Base-by-base conservation (phyloP, 2,888 invertebrate genomes). In the Actias luna region DNA sequence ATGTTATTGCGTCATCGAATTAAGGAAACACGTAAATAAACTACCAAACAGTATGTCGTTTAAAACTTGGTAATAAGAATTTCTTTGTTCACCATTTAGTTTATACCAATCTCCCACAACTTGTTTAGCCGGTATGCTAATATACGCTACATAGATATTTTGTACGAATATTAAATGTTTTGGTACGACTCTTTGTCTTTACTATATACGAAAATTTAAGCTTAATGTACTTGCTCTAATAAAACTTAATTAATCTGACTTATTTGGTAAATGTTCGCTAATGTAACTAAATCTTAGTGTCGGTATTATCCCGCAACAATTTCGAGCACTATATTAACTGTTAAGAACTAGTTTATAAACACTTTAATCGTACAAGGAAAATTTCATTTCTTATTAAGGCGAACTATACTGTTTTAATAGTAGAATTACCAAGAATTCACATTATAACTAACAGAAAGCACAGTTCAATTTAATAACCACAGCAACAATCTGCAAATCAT, bases 11-110 rank as follows among this genome's bases (percentile, higher is more conserved):
- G 55, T 55, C 55, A 55, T 29, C n/a, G 55, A 55, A 29, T 55
- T n/a, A 29, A 55, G 55, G 29, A 29, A 55, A 55, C 3, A 29
- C 55, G 29, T 29, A 55, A n/a, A 55, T 3, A 55, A n/a, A 55
- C 4, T 27, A 29, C 27, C 29, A 55, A 29, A 29, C 55, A 29
- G n/a, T 16, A 55, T 29, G 55, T 14, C 55, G 55, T 27, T n/a
- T 52, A 55, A 55, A 5, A n/a, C 55, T 55, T 55, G 29, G 27
- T n/a, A 29, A 55, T 55, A 8, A 39, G 36, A 39, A 46, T 46
- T 4, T 10, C 46, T 46, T 22, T 22, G 46, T 46, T n/a, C 4
- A 46, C 46, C 18, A 5, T 29, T 55, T 29, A 29, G 29, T 55
- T 29, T 29, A 55, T n/a, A n/a, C 55, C 29, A n/a, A 16, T 55